Evolutionary conservation across 2,888 invertebrate species (phyloP), one percentile per base, ranked within the genome.

Genomic region (Ecliptopera silaceata): DNA sequence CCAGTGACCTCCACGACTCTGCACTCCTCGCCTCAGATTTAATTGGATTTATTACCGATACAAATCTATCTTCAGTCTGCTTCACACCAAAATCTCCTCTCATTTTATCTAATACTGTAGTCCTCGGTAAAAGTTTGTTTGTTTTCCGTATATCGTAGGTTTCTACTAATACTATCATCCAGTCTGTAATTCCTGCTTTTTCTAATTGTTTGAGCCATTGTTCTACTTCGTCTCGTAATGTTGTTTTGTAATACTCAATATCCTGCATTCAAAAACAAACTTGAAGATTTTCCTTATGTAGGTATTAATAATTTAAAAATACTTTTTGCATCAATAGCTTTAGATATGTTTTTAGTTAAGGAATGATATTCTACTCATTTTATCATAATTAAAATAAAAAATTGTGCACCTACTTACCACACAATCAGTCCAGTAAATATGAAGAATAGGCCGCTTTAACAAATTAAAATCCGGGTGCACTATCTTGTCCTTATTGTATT

Each of bases 381-480:
- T 31, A 5, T 13, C 6, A 15, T 12, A 41, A 22, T 52, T 29
- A 39, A 44, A 4, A 18, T 41, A 10, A 36, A 26, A 34, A 5
- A 43, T 11, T n/a, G 29, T n/a, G n/a, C n/a, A 13, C 5, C 10
- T 65, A 91, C 94, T 92, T 92, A 98, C 98, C 81, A 94, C 94
- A 93, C 98, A 98, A 81, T 98, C 98, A 17, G 97, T 98, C 95
- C 98, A 98, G 84, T 96, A 99, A 57, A 97, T 96, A 82, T 99
- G 98, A 77, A 99, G 94, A 80, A 98, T 95, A 10, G 98, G 97
- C 71, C 96, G 95, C 68, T 97, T 95, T 59, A 98, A 92, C 43
- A 98, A 93, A 76, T 95, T 95, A 86, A 95, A 94, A 79, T 94
- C 95, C 60, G 94, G 93, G 42, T 96, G 96, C 51, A 97, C 82